Evolutionary conservation across 2,113 vertebrate genomes (phyloP).

Genomic region (Antechinus flavipes): DNA sequence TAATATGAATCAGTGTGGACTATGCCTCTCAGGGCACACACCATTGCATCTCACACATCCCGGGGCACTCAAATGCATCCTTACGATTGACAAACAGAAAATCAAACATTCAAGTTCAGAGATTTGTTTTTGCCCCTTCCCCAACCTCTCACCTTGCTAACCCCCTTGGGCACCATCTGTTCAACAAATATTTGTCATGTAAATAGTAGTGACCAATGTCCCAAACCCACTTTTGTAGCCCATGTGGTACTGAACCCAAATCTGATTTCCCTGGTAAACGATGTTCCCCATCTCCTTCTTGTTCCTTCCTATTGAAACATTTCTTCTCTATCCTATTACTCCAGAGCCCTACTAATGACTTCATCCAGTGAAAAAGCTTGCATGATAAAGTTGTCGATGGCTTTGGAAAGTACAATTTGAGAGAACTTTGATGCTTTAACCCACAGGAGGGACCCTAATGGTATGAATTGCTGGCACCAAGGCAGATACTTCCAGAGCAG

Average conservation of each 20-base stretch:
- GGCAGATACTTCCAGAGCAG: background rate
- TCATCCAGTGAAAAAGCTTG: background rate
- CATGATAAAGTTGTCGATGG: background rate
- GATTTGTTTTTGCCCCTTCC: too few relatives aligned
- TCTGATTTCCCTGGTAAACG: background rate
- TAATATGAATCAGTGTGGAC: too few relatives aligned
- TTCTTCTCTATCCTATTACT: background rate
- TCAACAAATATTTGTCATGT: too few relatives aligned
- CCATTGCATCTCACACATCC: too few relatives aligned
- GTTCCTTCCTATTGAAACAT: background rate
- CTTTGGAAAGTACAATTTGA: background rate
- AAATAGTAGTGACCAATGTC: too few relatives aligned
- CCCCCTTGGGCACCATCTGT: too few relatives aligned
- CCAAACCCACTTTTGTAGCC: too few relatives aligned
- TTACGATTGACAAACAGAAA: too few relatives aligned
- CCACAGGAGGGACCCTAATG: background rate
- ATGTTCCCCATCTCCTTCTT: background rate
- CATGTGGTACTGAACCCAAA: background rate
- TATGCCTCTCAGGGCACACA: too few relatives aligned
- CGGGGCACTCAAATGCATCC: too few relatives aligned
- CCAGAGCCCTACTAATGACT: background rate
- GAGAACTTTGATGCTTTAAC: background rate
- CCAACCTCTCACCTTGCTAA: too few relatives aligned
- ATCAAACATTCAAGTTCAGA: too few relatives aligned
- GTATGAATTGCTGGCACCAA: background rate